These are phyloP conservation scores for Drosophila arawakana DNA, from an alignment of 1,140 invertebrate species.

Conservation along the genomic window DNA sequence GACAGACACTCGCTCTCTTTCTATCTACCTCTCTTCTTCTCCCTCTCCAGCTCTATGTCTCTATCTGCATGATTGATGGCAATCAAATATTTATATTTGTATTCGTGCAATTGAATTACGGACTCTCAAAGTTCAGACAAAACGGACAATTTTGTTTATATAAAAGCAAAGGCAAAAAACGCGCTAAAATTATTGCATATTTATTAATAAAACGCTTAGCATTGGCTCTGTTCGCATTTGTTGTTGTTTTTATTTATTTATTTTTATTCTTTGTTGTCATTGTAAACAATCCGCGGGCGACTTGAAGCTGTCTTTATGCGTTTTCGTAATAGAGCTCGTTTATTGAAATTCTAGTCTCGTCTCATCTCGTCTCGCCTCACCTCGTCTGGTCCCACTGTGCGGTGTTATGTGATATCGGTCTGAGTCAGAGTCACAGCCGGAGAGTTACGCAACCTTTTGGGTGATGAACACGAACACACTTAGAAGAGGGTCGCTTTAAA, in stretches of 20 bases:
- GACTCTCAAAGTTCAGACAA: constrained; percentile 18
- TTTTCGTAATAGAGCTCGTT: constrained; percentile 56
- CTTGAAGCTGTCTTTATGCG: constrained; percentile 12
- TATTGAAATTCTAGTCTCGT: constrained; percentile 52
- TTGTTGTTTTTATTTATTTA: constrained; percentile 12
- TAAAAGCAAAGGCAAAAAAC: constrained; percentile 23
- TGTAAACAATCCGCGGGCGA: constrained; percentile 36
- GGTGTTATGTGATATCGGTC: constrained; percentile 43
- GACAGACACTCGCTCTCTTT: not conserved
- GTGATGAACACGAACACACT: constrained; percentile 18
- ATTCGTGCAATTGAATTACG: constrained; percentile 26
- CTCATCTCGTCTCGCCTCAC: constrained; percentile 22
- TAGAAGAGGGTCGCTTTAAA: constrained; percentile 32
- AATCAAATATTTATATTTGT: constrained; percentile 48
- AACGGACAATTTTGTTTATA: constrained; percentile 19
- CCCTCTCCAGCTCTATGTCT: not conserved
- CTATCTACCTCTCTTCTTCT: not conserved
- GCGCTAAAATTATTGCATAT: constrained; percentile 48
- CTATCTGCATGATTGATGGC: constrained; percentile 50
- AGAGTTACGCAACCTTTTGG: constrained; percentile 39
- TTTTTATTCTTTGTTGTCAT: constrained; percentile 22
- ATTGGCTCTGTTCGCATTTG: constrained; percentile 5
- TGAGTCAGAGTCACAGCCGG: constrained; percentile 42
- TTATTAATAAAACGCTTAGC: constrained; percentile 55
- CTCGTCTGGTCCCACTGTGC: constrained; percentile 10